Conservation (phyloP, 2,888 invertebrate species). For the Tetropium fuscum region DNA sequence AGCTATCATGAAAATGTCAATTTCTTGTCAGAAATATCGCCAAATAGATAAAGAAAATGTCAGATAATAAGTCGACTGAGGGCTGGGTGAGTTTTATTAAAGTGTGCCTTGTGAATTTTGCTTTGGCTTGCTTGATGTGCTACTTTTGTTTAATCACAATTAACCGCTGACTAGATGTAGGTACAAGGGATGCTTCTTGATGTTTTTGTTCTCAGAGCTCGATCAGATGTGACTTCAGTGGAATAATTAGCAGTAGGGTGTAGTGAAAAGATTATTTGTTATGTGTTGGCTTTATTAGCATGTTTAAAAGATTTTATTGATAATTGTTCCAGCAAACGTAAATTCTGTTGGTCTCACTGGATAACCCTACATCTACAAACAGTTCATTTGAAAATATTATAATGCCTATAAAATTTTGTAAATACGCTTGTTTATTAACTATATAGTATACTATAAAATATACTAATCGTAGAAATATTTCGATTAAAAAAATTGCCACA, state of each 20-base stretch:
- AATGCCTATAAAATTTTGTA: no score
- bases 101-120: constrained; percentile 10
- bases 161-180: constrained; percentile 2
- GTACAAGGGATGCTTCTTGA: constrained; percentile 14
- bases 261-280: not conserved
- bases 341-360: no score
- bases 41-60: constrained; percentile 61
- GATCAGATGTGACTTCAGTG: constrained; percentile 1
- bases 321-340: no score
- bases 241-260: not conserved
- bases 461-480: no score
- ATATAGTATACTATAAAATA: no score
- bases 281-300: no score
- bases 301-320: no score
- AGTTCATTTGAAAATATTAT: no score
- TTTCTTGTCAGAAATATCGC: constrained; percentile 59
- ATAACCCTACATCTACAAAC: no score
- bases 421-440: no score
- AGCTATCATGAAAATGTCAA: constrained; percentile 63
- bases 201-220: constrained; percentile 12
- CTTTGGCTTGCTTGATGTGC: constrained; percentile 20
- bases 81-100: constrained; percentile 55
- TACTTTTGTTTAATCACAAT: constrained; percentile 13
- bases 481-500: no score
- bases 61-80: constrained; percentile 58